Percentiles rank a stretch among this genome's conserved stretches.
Evolutionary conservation across 2,113 vertebrate species (phyloP).

Genomic region (Grallaria varia): DNA sequence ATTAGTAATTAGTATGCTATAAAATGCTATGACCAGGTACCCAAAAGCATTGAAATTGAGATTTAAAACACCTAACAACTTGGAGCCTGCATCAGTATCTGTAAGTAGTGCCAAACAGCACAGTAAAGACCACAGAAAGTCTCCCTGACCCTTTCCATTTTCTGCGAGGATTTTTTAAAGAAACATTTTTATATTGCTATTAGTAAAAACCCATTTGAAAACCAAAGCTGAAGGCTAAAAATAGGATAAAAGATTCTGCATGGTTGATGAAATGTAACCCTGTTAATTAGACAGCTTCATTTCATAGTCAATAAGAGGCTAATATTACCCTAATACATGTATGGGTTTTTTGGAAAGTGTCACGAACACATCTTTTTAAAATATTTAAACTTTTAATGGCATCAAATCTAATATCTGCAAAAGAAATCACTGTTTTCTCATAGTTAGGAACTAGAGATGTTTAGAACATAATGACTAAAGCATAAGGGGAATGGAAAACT

Average conservation of each 20-base stretch:
- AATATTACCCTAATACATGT: neutral
- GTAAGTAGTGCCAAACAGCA: neutral
- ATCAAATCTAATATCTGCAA: neutral
- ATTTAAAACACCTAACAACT: neutral
- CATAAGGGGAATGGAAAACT: neutral
- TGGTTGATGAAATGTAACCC: neutral
- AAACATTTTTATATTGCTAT: neutral
- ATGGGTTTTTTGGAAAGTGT: neutral
- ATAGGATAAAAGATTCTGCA: neutral
- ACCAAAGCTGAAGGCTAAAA: neutral
- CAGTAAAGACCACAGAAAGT: neutral
- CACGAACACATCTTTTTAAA: no score
- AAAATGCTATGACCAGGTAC: neutral
- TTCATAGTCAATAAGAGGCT: conserved; percentile 1
- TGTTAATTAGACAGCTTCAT: neutral
- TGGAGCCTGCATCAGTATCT: neutral
- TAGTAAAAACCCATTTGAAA: neutral
- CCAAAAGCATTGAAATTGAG: neutral
- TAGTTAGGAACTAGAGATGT: neutral
- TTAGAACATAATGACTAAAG: neutral
- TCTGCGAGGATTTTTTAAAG: neutral
- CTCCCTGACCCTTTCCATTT: neutral
- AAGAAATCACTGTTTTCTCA: neutral
- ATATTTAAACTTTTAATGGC: neutral
- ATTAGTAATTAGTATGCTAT: neutral